Percentiles rank a stretch among this genome's conserved stretches.
Conservation (phyloP, 2,888 invertebrate species). For the Fragum whitleyi region DNA sequence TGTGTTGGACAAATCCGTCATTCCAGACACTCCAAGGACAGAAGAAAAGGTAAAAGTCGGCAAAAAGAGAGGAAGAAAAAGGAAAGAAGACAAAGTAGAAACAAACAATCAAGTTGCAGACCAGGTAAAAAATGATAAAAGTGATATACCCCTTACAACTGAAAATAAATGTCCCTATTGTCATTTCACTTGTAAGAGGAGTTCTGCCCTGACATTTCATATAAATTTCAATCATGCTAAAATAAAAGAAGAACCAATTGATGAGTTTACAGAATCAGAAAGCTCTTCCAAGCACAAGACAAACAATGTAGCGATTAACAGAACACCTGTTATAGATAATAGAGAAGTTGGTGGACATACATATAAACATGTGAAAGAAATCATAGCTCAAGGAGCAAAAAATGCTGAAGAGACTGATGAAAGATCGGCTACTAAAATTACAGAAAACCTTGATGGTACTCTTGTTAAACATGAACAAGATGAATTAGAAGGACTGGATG, state of each 20-base stretch:
- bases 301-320: neutral
- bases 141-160: neutral
- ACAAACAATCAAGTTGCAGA: neutral
- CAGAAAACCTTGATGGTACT: neutral
- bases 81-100: neutral
- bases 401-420: neutral
- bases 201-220: slow-evolving; percentile 60
- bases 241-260: slow-evolving; percentile 36
- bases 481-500: slow-evolving; percentile 1
- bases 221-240: slow-evolving; percentile 56
- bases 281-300: neutral
- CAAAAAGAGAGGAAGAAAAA: slow-evolving; percentile 15
- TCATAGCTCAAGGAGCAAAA: slow-evolving; percentile 1
- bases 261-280: neutral
- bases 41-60: neutral
- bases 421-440: neutral
- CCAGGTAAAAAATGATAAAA: neutral
- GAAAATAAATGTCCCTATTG: slow-evolving; percentile 53
- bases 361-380: neutral
- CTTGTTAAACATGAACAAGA: neutral
- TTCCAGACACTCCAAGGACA: neutral
- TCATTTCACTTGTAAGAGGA: slow-evolving; percentile 47
- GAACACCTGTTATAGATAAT: neutral
- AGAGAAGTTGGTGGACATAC: neutral
- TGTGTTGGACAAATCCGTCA: neutral